A percentile compares a stretch with the other conserved stretches of the same genome.
phyloP scores from a whole-genome alignment of 2,113 vertebrate species.

The Protobothrops flavoviridis region DNA sequence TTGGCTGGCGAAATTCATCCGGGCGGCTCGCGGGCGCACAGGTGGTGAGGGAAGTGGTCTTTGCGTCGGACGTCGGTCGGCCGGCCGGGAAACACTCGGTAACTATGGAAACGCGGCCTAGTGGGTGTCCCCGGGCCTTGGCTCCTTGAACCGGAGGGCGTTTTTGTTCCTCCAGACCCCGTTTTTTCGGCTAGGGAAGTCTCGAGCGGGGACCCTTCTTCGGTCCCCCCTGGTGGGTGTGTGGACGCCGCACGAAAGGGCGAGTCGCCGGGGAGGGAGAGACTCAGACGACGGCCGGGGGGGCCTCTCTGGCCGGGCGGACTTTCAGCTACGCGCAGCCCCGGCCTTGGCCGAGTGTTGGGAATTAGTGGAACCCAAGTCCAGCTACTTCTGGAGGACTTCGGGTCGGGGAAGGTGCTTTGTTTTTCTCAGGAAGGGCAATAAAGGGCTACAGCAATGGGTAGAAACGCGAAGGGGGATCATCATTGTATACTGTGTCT shows the following conservation, averaged over 20 bases:
- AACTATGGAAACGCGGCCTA: conserved; percentile 37
- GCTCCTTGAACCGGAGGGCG: neutral
- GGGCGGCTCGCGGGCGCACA: neutral
- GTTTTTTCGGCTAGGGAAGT: neutral
- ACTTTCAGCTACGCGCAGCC: neutral
- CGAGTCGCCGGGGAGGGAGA: neutral
- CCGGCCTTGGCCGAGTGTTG: neutral
- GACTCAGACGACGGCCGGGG: neutral
- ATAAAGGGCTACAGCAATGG: neutral
- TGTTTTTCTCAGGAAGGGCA: neutral
- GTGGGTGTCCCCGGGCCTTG: neutral
- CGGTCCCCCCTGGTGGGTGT: neutral
- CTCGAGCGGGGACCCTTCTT: neutral
- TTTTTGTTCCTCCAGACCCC: neutral
- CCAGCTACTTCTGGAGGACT: neutral
- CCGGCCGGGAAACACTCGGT: neutral
- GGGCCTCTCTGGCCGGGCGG: neutral
- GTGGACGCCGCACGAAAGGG: neutral
- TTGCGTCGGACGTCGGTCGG: neutral
- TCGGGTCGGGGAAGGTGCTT: neutral
- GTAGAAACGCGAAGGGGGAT: neutral
- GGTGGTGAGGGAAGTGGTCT: neutral
- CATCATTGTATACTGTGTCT: neutral
- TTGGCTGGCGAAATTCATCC: neutral
- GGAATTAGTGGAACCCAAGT: neutral